These are phyloP conservation scores for Galerucella pusilla DNA, from an alignment of 2,888 invertebrate species.

Conservation along the genomic window DNA sequence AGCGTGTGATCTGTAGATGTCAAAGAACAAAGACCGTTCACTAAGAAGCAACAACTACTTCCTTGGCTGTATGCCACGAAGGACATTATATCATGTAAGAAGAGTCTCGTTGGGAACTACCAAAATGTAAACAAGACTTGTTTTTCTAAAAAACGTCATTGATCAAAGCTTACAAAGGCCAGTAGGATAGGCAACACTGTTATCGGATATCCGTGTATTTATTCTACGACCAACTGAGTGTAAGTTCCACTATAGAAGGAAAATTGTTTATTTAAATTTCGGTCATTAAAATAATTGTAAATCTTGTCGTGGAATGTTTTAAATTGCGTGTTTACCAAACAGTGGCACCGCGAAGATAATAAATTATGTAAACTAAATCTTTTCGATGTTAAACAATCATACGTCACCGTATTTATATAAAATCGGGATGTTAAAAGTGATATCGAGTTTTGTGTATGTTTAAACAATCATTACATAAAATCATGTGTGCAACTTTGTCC, in stretches of 20 bases:
- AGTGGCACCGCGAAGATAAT: background rate
- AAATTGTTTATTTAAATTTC: background rate
- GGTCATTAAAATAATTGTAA: background rate
- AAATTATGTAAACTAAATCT: constrained; percentile 13
- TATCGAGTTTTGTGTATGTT: background rate
- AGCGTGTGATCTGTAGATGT: no score
- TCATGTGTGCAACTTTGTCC: background rate
- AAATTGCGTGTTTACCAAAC: background rate
- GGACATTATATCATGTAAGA: no score
- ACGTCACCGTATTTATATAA: background rate
- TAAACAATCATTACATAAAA: background rate
- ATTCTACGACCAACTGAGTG: no score
- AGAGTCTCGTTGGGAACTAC: no score
- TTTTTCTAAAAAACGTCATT: no score
- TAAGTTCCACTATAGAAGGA: background rate
- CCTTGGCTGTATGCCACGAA: no score
- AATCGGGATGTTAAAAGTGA: background rate
- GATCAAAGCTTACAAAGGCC: no score
- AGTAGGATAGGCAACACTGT: no score
- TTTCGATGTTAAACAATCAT: constrained; percentile 2
- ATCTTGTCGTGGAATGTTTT: background rate
- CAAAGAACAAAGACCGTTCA: no score
- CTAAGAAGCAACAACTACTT: no score
- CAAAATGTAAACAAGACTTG: no score
- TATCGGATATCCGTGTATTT: no score